phyloP scores from a whole-genome alignment of 1,140 invertebrate genomes.

The Cheumatopsyche charites region DNA sequence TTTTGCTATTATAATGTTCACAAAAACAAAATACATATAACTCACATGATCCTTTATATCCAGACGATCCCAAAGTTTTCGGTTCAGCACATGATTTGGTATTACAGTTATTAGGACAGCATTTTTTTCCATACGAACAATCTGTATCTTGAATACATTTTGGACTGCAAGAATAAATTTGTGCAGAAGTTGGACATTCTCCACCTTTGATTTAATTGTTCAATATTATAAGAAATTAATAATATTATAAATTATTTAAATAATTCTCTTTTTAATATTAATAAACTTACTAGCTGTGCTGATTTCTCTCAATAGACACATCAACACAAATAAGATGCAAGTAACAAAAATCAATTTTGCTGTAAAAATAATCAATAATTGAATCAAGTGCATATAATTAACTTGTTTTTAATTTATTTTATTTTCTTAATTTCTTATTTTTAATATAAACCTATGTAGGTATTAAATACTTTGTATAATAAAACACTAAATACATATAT shows the following conservation, averaged over 20 bases:
- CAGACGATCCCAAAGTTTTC: slow-evolving; percentile 55
- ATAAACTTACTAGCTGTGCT: slow-evolving; percentile 5
- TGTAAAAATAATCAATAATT: too few species aligned
- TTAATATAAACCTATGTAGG: too few species aligned
- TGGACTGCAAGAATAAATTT: slow-evolving; percentile 68
- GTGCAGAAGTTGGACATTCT: slow-evolving; percentile 67
- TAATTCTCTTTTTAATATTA: not conserved
- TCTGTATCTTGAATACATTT: slow-evolving; percentile 70
- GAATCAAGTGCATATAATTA: too few species aligned
- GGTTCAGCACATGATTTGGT: slow-evolving; percentile 66
- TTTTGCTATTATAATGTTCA: too few species aligned
- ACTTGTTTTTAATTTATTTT: too few species aligned
- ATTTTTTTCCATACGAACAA: slow-evolving; percentile 68
- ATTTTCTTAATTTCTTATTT: too few species aligned
- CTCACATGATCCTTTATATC: slow-evolving; percentile 41
- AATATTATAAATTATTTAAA: too few species aligned
- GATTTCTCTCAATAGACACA: not conserved
- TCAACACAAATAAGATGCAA: slow-evolving; percentile 11
- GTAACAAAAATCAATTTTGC: slow-evolving; percentile 21
- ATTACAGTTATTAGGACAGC: slow-evolving; percentile 73
- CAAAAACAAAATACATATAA: not conserved
- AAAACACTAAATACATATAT: too few species aligned
- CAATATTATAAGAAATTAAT: not conserved
- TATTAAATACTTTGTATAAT: too few species aligned
- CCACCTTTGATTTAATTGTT: slow-evolving; percentile 46